Conservation (phyloP, 2,888 invertebrate species). For the Ypsolopha scabrella region DNA sequence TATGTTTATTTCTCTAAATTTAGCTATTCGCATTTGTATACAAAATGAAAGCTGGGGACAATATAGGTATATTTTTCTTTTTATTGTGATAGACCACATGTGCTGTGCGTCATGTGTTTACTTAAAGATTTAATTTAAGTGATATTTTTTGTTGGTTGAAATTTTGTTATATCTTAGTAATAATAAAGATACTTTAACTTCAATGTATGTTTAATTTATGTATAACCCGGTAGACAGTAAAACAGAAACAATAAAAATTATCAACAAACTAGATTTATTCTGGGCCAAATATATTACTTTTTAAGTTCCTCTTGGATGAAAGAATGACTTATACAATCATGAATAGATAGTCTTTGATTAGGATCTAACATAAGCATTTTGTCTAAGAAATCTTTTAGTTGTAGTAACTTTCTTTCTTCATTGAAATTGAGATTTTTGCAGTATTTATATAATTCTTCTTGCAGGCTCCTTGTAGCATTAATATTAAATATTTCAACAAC, state of each 20-base stretch:
- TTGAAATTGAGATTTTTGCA: constrained; percentile 82
- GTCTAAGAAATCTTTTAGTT: constrained; percentile 93
- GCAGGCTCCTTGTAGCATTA: constrained; percentile 84
- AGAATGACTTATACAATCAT: constrained; percentile 91
- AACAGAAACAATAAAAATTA: neutral
- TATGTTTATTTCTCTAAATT: neutral
- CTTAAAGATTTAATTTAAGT: constrained; percentile 28
- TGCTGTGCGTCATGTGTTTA: constrained; percentile 22
- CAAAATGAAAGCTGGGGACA: too few species aligned
- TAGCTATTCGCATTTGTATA: neutral
- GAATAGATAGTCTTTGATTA: constrained; percentile 86
- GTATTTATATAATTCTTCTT: constrained; percentile 88
- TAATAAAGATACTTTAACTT: constrained; percentile 44
- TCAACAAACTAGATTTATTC: neutral
- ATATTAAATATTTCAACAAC: constrained; percentile 90
- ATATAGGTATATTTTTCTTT: constrained; percentile 26
- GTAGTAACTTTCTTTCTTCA: constrained; percentile 88
- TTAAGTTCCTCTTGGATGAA: constrained; percentile 76
- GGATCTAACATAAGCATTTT: constrained; percentile 92
- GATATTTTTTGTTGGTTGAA: constrained; percentile 53
- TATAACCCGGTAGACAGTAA: neutral
- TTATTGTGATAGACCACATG: constrained; percentile 49
- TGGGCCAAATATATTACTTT: constrained; percentile 9
- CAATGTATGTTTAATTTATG: constrained; percentile 29
- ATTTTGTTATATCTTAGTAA: constrained; percentile 38